A percentile compares a stretch with the other conserved stretches of the same genome.
These are phyloP conservation scores for Pandemis corylana DNA, from an alignment of 2,888 invertebrate species.

Conservation along the genomic window DNA sequence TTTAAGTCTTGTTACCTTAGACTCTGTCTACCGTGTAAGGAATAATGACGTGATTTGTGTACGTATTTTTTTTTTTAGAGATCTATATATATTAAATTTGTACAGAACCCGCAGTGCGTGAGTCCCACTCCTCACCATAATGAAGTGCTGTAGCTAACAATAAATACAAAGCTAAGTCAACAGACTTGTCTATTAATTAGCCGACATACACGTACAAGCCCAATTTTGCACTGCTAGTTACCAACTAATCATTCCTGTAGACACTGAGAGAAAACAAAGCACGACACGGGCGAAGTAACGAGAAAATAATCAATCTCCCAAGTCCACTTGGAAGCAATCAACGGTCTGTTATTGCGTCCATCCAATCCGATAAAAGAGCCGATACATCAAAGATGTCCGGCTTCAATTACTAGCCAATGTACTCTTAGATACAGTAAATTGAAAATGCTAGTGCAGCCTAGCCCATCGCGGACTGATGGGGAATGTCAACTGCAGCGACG, in stretches of 20 bases:
- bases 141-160: no score
- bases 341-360: constrained; percentile 82
- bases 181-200: not conserved
- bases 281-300: constrained; percentile 65
- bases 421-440: constrained; percentile 74
- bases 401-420: constrained; percentile 81
- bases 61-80: no score
- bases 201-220: not conserved
- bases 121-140: no score
- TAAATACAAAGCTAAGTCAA: not conserved
- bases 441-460: constrained; percentile 73
- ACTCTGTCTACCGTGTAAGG: no score
- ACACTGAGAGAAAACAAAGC: constrained; percentile 65
- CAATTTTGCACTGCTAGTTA: constrained; percentile 26
- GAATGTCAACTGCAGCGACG: constrained; percentile 61
- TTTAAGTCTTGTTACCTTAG: no score
- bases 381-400: constrained; percentile 84
- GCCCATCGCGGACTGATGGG: constrained; percentile 58
- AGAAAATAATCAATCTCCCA: constrained; percentile 84
- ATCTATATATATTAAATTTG: no score
- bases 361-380: constrained; percentile 82
- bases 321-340: constrained; percentile 84
- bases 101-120: not conserved
- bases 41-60: no score
- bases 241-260: constrained; percentile 41